Base-by-base conservation (phyloP, 2,113 vertebrate genomes). In the Euleptes europaea region DNA sequence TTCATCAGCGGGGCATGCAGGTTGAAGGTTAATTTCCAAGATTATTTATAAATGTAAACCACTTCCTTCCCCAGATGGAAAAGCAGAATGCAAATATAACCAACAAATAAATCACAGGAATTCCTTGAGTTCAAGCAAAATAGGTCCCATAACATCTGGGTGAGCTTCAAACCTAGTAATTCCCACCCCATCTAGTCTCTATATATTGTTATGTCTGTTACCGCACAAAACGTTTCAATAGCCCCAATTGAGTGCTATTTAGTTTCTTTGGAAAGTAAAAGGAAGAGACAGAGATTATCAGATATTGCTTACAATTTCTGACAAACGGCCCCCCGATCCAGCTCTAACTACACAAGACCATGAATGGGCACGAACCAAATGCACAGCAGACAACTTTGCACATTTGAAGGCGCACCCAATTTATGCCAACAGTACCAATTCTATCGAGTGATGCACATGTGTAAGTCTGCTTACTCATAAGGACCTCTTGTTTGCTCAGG, bases 191-290 rank as follows among this genome's bases (percentile, higher is more conserved):
- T 19, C 54, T 65, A n/a, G n/a, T n/a, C 31, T 21, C 23, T 23
- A 5, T 7, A 40, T 13, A 31, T 31, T 11, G 4, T n/a, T 10
- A 80, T n/a, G 12, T 5, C 33, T 3, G 3, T 21, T 80, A 44
- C 4, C 81, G 28, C 1, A 85, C 44, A 60, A 86, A 91, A 85
- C 70, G 82, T 14, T 89, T 91, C 31, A 80, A 88, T 70, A n/a
- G 76, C 1, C 81, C 83, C 80, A 49, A 79, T 83, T 11, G 17
- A 51, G 49, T 86, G 93, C 82, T 91, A 89, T 92, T n/a, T 91
- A 93, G 86, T 73, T 54, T 84, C 78, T 0, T 60, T 88, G 92
- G 87, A 84, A 31, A 92, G 87, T 78, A 92, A 94, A 94, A 88
- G 91, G 90, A 13, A 74, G 13, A 47, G 31, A 44, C n/a, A 65